phyloP scores from a whole-genome alignment of 2,888 invertebrate species.

The Fabriciana adippe region DNA sequence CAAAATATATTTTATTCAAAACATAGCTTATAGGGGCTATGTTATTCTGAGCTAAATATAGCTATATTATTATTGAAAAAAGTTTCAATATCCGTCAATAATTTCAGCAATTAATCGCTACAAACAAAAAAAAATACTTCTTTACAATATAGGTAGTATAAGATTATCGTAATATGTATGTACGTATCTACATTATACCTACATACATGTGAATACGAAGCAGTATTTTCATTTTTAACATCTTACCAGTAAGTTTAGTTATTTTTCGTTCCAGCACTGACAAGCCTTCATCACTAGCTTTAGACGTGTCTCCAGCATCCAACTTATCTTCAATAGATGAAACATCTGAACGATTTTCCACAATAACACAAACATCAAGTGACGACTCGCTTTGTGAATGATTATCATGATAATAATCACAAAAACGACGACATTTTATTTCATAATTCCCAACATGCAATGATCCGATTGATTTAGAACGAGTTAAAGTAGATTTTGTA shows the following conservation, averaged over 20 bases:
- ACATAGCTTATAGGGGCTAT: too few relatives aligned
- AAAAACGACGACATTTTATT: conserved; percentile 17
- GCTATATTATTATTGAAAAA: too few relatives aligned
- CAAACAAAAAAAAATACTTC: too few relatives aligned
- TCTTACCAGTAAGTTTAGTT: conserved; percentile 33
- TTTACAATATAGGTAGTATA: too few relatives aligned
- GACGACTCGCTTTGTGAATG: conserved; percentile 29
- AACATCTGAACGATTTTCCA: conserved; percentile 41
- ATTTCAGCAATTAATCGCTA: too few relatives aligned
- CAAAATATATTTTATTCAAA: too few relatives aligned
- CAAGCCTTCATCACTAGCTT: conserved; percentile 46
- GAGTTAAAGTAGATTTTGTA: not conserved
- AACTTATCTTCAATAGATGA: conserved; percentile 38
- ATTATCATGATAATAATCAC: conserved; percentile 27
- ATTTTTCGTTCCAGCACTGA: conserved; percentile 59
- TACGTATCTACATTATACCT: too few relatives aligned
- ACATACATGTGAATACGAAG: too few relatives aligned
- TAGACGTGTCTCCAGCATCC: conserved; percentile 44
- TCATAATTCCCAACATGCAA: conserved; percentile 25
- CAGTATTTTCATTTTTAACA: too few relatives aligned
- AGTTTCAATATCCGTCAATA: too few relatives aligned
- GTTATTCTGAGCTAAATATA: too few relatives aligned
- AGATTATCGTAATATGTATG: too few relatives aligned
- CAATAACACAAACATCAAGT: conserved; percentile 19
- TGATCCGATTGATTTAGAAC: conserved; percentile 39